Base-by-base conservation (phyloP, 2,113 vertebrate species). In the Carlito syrichta region DNA sequence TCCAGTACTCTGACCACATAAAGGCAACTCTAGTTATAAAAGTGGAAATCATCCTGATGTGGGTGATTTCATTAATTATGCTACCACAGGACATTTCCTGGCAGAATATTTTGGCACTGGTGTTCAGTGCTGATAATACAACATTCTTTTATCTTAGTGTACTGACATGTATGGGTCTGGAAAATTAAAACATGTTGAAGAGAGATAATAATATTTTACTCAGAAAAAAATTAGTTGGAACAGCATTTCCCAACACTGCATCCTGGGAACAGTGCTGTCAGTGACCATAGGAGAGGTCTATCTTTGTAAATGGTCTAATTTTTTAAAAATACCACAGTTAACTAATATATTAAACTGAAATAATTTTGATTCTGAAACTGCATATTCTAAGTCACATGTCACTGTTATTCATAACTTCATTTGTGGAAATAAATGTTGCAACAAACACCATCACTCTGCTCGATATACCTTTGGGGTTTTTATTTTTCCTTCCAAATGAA, bases 401-500 rank as follows among this genome's bases (percentile, higher is more conserved):
- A 94, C 58, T 62, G 30, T 84, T 56, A 68, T 73, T 35, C 52
- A 48, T 79, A 35, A 84, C 68, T 73, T 63, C 69, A 19, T 81
- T 79, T 84, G 60, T 92, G 62, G 60, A 97, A 96, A 97, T 89
- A 96, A 96, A 96, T 22, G 69, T 63, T 88, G 79, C 88, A 6
- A 98, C 79, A 96, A 89, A 96, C 95, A 96, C 94, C 90, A 94
- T 93, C 17, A 87, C 74, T 96, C 69, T 91, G 91, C 88, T 97
- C 79, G 25, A 81, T 60, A 93, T 3, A 94, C 50, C 97, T 95
- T 77, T 88, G 81, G 93, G 97, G 54, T 56, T 98, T 97, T 98
- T 97, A 93, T 98, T 97, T 93, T 97, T 95, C 97, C 83, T 95
- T 97, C 95, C 68, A 52, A 96, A 12, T 78, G 69, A 76, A 69